These are phyloP conservation scores for Zosterops lateralis DNA, from an alignment of 2,113 vertebrate species.

Conservation along the genomic window DNA sequence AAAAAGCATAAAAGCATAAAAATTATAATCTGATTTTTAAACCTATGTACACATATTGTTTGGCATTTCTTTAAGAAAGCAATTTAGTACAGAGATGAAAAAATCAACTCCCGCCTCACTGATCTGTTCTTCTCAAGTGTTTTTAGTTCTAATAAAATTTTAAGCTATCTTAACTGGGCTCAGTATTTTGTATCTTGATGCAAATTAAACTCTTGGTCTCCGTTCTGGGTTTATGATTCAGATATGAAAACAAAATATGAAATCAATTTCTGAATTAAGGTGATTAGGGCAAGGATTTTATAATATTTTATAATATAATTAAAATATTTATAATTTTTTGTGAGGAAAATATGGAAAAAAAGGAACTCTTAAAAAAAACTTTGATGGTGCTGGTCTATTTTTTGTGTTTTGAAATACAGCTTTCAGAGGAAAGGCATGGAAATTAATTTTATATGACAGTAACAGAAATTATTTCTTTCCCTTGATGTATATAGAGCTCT, in stretches of 20 bases:
- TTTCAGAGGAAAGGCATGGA: not conserved
- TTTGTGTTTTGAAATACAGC: not conserved
- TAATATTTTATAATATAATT: not conserved
- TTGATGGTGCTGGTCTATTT: not conserved
- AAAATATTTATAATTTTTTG: not conserved
- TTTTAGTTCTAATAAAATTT: not conserved
- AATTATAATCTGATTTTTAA: not conserved
- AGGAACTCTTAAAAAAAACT: not conserved
- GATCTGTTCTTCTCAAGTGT: not conserved
- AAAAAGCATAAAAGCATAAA: rapidly evolving
- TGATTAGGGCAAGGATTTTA: rapidly evolving
- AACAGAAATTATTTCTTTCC: not conserved
- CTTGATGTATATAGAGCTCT: not conserved
- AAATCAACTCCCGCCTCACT: not conserved
- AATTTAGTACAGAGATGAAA: not conserved
- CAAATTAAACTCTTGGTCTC: not conserved
- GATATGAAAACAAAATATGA: not conserved
- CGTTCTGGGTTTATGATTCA: not conserved
- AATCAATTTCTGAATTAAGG: not conserved
- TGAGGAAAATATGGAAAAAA: not conserved
- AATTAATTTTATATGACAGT: not conserved
- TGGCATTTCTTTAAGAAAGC: not conserved
- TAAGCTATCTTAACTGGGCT: not conserved
- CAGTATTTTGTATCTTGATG: not conserved
- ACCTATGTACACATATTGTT: not conserved